A percentile compares a stretch with the other conserved stretches of the same genome.
Conservation (phyloP, 1,140 invertebrate genomes). For the Subanguina moxae region DNA sequence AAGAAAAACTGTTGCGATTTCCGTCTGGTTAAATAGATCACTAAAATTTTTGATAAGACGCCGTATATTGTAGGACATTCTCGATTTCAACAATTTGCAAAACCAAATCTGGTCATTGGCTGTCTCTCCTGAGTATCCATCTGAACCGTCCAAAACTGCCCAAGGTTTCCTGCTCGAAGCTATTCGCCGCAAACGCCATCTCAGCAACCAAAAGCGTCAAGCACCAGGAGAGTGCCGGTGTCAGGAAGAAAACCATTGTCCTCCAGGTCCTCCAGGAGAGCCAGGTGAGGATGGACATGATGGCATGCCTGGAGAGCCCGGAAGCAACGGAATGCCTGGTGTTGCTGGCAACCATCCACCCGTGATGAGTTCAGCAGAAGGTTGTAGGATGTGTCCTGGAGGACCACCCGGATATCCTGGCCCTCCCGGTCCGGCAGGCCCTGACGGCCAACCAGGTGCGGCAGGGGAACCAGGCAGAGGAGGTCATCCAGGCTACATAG, state of each 20-base stretch:
- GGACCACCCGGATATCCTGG: constrained; percentile 25
- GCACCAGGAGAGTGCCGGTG: constrained; percentile 14
- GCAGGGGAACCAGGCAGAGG: constrained; percentile 1
- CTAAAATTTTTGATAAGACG: too few species aligned
- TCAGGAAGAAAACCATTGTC: constrained; percentile 17
- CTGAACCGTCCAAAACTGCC: background rate
- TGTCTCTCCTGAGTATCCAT: background rate
- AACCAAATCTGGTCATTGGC: constrained; percentile 14
- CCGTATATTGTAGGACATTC: constrained; percentile 14
- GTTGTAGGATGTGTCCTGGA: constrained; percentile 15
- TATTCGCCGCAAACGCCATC: constrained; percentile 16
- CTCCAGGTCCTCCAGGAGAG: constrained; percentile 13
- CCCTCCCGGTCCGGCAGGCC: constrained; percentile 5
- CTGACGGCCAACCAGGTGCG: background rate
- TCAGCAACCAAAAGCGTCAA: background rate
- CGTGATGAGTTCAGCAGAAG: constrained; percentile 22
- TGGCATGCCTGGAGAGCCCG: constrained; percentile 15
- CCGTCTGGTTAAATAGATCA: background rate
- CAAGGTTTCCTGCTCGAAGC: constrained; percentile 8
- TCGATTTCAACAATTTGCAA: constrained; percentile 18
- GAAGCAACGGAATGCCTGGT: constrained; percentile 13
- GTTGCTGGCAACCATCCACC: constrained; percentile 17
- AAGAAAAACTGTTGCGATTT: background rate
- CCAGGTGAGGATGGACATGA: constrained; percentile 5
- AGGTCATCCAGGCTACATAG: constrained; percentile 13